Base-by-base conservation (phyloP, 1,140 invertebrate genomes). In the Eumeta japonica region DNA sequence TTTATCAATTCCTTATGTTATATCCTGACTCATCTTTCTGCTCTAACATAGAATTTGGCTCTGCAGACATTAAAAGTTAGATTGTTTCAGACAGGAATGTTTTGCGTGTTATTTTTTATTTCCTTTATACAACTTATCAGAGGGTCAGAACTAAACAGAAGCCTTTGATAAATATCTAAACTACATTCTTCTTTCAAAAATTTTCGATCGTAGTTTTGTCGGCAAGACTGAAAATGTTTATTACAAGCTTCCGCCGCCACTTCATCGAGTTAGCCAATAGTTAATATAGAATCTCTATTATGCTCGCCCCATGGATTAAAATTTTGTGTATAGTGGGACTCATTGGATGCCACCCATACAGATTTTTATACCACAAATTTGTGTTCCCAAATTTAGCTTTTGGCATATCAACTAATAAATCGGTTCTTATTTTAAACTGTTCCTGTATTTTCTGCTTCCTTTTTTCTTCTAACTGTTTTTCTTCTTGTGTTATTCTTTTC, bases 341-440 rank as follows among this genome's bases (percentile, higher is more conserved):
- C 62, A 72, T 71, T 5, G 52, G 57, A 43, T 59, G 50, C 65
- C 66, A 66, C 11, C 28, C 14, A 38, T 67, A 63, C 4, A 58
- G 28, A 12, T 55, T 5, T 2, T 61, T 46, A 24, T 62, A 64
- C n/a, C 50, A 17, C 41, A n/a, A n/a, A n/a, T n/a, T n/a, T n/a
- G n/a, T n/a, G n/a, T n/a, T n/a, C n/a, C n/a, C n/a, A n/a, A n/a
- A n/a, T n/a, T n/a, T n/a, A n/a, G n/a, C n/a, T n/a, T n/a, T n/a
- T n/a, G n/a, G n/a, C n/a, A n/a, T n/a, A n/a, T n/a, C n/a, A n/a
- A n/a, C n/a, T n/a, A n/a, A n/a, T n/a, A n/a, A n/a, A n/a, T n/a
- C n/a, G n/a, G n/a, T n/a, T n/a, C n/a, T n/a, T n/a, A n/a, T n/a
- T n/a, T n/a, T n/a, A n/a, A n/a, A n/a, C n/a, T n/a, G n/a, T n/a